Evolutionary conservation across 2,113 vertebrate genomes (phyloP), one percentile per base, ranked within the genome.

Genomic region (Perccottus glenii): DNA sequence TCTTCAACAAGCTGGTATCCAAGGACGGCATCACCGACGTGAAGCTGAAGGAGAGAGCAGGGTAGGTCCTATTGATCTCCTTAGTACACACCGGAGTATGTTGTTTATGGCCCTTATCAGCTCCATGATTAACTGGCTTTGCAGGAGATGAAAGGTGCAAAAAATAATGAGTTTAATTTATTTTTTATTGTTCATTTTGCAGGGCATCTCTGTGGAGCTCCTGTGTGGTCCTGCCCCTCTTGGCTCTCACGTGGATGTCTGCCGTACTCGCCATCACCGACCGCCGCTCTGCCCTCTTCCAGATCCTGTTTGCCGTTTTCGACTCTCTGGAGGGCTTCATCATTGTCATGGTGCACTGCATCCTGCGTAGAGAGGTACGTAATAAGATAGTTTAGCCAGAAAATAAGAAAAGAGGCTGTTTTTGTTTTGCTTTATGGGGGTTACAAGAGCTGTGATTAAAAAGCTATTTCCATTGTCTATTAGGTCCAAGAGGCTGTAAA

Each of bases 1-100:
- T 99, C 85, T 99, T 99, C 93, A 99, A 99, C 94, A 99, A 96
- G 92, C 96, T 99, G 48, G 98, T 99, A 80, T 99, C 98, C 89
- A 99, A 99, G 91, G 98, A 99, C 51, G 98, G 98, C 84, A 99
- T 99, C 91, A 96, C 97, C 4, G 98, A 99, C 74, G 96, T 99
- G 92, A 99, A 99, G 91, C 96, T 99, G 92, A 99, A 99, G 93
- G 97, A 99, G 93, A 94, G 98, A 91, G 98, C 98, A 76, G 97
- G 97, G 97, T 99, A 97, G 91, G 94, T 89, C 63, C 56, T 78
- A 77, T 85, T 81, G 84, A 86, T 84, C 81, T 60, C 38, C 61
- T 60, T 43, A 5, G 0, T 55, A 57, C 62, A 52, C 62, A 47
- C 66, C 40, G n/a, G 38, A 64, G 66, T 56, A 27, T 69, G 60